Evolutionary conservation across 2,113 vertebrate genomes (phyloP), one percentile per base, ranked within the genome.

Genomic region (Uria aalge): DNA sequence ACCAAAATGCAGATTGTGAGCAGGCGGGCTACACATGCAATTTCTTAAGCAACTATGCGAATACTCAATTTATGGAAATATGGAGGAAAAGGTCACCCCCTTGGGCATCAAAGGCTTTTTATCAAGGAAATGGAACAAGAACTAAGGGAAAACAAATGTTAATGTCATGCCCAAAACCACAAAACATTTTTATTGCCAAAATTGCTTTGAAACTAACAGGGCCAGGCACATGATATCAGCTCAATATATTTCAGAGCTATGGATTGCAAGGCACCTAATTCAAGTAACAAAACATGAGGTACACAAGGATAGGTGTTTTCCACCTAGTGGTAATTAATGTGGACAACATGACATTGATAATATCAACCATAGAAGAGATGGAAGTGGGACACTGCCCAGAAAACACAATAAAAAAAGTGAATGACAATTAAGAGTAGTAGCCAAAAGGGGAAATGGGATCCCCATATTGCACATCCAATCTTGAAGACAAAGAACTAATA

Each of bases 141-240:
- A 94, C 78, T 97, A 97, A 97, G 94, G 66, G 89, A 92, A 97
- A 97, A 97, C 95, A 97, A 98, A 98, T 97, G 96, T 94, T 92
- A 96, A 95, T 91, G 91, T 94, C 94, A 81, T 96, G 87, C 71
- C 75, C 57, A 89, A 96, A 96, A 96, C 86, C 92, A 97, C 86
- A 95, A 97, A 98, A 94, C 78, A 85, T 91, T 95, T 96, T 94
- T 92, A 97, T 80, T 96, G 96, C 88, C 88, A 96, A 95, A 96
- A 91, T 53, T 87, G 71, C 87, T 96, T 97, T 97, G 96, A 97
- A 97, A 96, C 55, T 97, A 97, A 97, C 79, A 83, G 69, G 77
- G 91, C 73, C 57, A 80, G 95, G 88, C 96, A 89, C 55, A 57
- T 43, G 88, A 34, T 94, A 96, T 53, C 71, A 92, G 76, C 79